Conservation (phyloP, 2,888 invertebrate genomes). For the Galerucella nymphaeae region DNA sequence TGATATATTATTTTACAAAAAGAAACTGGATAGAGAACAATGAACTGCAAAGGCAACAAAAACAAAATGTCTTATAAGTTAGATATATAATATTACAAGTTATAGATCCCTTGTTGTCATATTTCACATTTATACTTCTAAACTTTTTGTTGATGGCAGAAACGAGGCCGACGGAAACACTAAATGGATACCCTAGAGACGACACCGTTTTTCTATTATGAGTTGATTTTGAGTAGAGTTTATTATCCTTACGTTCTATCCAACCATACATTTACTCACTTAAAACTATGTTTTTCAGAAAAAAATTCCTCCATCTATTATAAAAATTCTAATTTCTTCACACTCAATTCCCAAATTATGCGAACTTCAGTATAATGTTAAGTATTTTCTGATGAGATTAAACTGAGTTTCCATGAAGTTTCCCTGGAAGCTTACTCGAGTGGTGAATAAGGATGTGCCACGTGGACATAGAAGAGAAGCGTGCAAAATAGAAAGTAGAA, state of each 20-base stretch:
- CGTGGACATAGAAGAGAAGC: too few species aligned
- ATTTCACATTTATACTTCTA: slow-evolving; percentile 47
- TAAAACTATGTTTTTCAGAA: neutral
- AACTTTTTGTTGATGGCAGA: slow-evolving; percentile 35
- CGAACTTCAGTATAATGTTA: too few species aligned
- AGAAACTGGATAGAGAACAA: neutral
- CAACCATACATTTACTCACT: neutral
- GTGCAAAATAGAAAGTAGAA: too few species aligned
- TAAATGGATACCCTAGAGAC: slow-evolving; percentile 34
- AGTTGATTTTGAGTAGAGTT: slow-evolving; percentile 11
- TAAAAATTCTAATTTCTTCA: too few species aligned
- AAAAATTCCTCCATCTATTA: too few species aligned
- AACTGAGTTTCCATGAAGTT: too few species aligned
- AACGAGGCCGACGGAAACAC: slow-evolving; percentile 16
- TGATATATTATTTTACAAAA: too few species aligned
- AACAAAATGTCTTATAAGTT: slow-evolving; percentile 44
- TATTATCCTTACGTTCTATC: slow-evolving; percentile 12
- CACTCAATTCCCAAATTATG: too few species aligned
- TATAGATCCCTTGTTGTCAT: slow-evolving; percentile 49
- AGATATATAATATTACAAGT: slow-evolving; percentile 46
- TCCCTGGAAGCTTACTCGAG: too few species aligned
- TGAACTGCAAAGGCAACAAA: neutral
- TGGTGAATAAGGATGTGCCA: too few species aligned
- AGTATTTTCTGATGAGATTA: too few species aligned
- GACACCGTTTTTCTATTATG: slow-evolving; percentile 39